phyloP scores from a whole-genome alignment of 2,888 invertebrate species.

The Trachelus iudaicus region DNA sequence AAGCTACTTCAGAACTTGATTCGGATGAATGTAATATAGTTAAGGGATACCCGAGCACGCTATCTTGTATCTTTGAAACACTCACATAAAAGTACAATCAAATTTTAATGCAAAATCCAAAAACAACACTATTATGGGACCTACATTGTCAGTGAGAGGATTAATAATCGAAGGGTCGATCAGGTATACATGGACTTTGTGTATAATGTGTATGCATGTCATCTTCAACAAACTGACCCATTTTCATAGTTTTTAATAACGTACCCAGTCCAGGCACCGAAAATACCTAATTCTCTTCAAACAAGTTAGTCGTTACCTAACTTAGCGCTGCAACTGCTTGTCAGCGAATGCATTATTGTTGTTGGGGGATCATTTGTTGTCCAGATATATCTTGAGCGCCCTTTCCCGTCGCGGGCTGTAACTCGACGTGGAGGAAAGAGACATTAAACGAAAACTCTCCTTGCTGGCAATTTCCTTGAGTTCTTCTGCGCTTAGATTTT shows the following conservation, averaged over 20 bases:
- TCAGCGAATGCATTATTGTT: constrained; percentile 24
- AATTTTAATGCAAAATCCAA: background rate
- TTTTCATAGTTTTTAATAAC: constrained; percentile 13
- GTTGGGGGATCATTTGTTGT: constrained; percentile 62
- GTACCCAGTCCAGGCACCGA: constrained; percentile 19
- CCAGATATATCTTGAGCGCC: constrained; percentile 79
- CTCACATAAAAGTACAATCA: background rate
- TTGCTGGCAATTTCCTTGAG: constrained; percentile 71
- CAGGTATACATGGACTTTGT: background rate
- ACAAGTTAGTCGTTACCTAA: constrained; percentile 21
- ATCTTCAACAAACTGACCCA: background rate
- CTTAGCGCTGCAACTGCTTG: constrained; percentile 22
- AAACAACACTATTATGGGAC: background rate
- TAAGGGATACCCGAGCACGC: background rate
- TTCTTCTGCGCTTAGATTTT: constrained; percentile 72
- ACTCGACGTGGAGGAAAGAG: constrained; percentile 54
- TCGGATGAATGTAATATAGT: background rate
- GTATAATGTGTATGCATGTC: background rate
- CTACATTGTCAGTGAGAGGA: constrained; percentile 35
- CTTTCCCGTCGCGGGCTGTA: constrained; percentile 76
- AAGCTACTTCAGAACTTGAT: background rate
- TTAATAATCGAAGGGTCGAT: constrained; percentile 32
- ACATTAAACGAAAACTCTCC: constrained; percentile 64
- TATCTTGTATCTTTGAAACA: background rate
- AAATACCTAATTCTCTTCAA: constrained; percentile 34